Conservation (phyloP, 1,140 invertebrate genomes). For the Drosophila ananassae region DNA sequence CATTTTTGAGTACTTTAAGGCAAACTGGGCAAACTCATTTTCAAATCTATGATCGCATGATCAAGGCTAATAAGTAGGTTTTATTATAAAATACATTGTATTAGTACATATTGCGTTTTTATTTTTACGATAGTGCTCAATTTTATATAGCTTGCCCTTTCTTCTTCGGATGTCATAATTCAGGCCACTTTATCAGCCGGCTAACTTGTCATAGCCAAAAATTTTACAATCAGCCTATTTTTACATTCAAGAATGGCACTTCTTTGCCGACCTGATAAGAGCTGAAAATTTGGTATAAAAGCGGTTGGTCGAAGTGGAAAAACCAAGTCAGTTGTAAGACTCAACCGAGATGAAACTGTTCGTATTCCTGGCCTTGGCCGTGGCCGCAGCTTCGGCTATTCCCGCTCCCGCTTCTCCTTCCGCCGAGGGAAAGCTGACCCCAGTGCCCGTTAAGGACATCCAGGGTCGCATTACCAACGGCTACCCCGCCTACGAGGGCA, state of each 20-base stretch:
- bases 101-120: no score
- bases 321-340: constrained; percentile 16
- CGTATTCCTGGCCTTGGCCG: constrained; percentile 37
- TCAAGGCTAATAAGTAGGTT: no score
- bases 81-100: no score
- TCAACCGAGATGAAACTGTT: constrained; percentile 31
- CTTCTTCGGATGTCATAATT: no score
- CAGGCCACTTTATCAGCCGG: no score
- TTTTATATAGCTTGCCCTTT: no score
- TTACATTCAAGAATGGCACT: background rate
- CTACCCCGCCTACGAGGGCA: constrained; percentile 24
- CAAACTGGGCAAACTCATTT: no score
- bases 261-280: background rate
- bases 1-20: no score
- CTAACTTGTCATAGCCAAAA: background rate
- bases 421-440: constrained; percentile 14
- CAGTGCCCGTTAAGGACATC: constrained; percentile 40
- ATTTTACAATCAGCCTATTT: background rate
- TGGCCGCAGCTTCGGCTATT: constrained; percentile 17
- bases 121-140: no score
- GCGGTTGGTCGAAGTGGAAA: no score
- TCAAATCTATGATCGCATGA: no score
- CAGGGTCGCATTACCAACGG: constrained; percentile 75
- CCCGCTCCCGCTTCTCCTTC: constrained; percentile 7
- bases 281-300: constrained; percentile 9